Base-by-base conservation (phyloP, 2,113 vertebrate genomes). In the Oplegnathus fasciatus region DNA sequence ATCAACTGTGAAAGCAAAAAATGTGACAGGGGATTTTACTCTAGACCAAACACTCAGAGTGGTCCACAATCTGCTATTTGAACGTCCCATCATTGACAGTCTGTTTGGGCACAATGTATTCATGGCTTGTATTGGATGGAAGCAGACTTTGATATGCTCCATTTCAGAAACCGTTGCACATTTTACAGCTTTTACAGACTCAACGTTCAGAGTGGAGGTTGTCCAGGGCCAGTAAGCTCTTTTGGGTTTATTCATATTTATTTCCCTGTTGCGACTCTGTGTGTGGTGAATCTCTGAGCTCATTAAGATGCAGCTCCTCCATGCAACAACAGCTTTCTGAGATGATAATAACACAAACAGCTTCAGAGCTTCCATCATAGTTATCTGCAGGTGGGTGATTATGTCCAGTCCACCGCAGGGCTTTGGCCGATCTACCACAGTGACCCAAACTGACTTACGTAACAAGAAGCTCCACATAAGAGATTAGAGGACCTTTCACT, bases 341-440 rank as follows among this genome's bases (percentile, higher is more conserved):
- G 90, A 85, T 75, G 84, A 88, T 93, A 85, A 93, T 89, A 92
- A 86, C 78, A 81, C 72, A 86, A 88, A 86, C 75, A 79, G 78
- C 79, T 77, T 87, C 55, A 18, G 75, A 86, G 77, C 75, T 70
- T 82, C 75, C 72, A 84, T 88, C 78, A 86, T 86, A 83, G 86
- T 91, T 80, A 88, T 85, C 88, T 91, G 85, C 88, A 93, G 88
- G 92, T 93, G 89, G 90, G 66, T 92, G 87, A 89, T 90, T 87
- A 80, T 24, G 89, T 86, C 84, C 79, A 58, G 84, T 82, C 68
- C 78, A 74, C 83, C 24, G 8, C 74, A 58, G 79, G 78, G 75
- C 84, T 85, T 84, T 79, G 73, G 72, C 71, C 42, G 9, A 50
- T 82, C 68, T 32, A 82, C 77, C 64, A 84, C 74, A 65, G 73